Evolutionary conservation across 2,113 vertebrate genomes (phyloP), one percentile per base, ranked within the genome.

Genomic region (Thalassoma bifasciatum): DNA sequence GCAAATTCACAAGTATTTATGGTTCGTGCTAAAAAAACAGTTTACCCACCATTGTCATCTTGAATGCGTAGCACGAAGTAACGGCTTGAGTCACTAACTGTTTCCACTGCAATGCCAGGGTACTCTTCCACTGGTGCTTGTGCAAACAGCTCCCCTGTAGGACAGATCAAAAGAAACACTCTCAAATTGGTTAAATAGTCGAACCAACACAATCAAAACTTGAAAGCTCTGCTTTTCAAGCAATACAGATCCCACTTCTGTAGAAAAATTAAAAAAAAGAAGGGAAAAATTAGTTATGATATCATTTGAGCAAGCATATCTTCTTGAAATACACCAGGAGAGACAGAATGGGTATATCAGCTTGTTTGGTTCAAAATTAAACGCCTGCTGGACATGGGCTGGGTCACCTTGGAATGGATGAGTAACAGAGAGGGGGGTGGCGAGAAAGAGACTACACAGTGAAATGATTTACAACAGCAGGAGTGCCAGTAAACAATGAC

Each of bases 41-140:
- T 66, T 67, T 71, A 80, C 94, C 91, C 79, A 98, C 97, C 96
- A 10, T 94, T 96, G 26, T 96, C 97, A 86, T 98, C 96, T 85
- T 98, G 96, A 87, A 98, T 98, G 59, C 97, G 95, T 70, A 98
- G 95, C 38, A 98, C 95, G 74, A 98, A 98, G 88, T 98, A 98
- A 36, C 97, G 96, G 77, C 97, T 98, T 52, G 96, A 98, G 91
- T 98, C 97, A 2, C 96, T 94, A 67, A 97, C 97, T 0, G 96
- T 98, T 90, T 99, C 97, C 79, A 99, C 93, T 16, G 95, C 91
- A 56, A 97, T 94, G 38, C 97, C 96, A 37, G 97, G 97, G 76
- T 94, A 98, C 1, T 97, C 95, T 0, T 96, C 95, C 21, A 98
- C 92, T 1, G 96, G 97, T 19, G 97, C 96, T 83, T 98, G 96